Evolutionary conservation across 2,113 vertebrate genomes (phyloP).

Genomic region (Dromaius novaehollandiae): DNA sequence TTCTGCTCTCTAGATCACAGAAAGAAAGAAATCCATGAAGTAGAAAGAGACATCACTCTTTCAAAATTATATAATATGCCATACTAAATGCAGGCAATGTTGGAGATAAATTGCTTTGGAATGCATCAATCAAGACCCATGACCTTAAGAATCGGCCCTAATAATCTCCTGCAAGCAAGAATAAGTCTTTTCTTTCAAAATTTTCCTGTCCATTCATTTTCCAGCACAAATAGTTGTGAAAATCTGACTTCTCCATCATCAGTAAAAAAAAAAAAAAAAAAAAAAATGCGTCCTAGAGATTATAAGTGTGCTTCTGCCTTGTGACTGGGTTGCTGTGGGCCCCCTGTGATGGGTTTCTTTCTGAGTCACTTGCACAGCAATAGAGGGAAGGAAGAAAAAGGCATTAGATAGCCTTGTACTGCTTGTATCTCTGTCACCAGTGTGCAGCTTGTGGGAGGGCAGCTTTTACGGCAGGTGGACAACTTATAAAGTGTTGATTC

Average conservation of each 20-base stretch:
- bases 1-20: neutral
- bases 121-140: accelerated
- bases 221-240: neutral
- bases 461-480: neutral
- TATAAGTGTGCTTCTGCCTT: neutral
- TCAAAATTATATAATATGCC: neutral
- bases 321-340: neutral
- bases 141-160: neutral
- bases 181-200: neutral
- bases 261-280: accelerated
- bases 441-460: neutral
- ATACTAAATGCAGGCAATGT: neutral
- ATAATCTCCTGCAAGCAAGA: neutral
- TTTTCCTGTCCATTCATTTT: neutral
- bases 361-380: neutral
- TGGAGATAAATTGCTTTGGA: neutral
- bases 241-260: neutral
- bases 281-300: accelerated
- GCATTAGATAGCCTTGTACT: neutral
- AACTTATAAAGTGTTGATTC: neutral
- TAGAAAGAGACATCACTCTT: neutral
- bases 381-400: neutral
- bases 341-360: neutral
- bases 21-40: neutral
- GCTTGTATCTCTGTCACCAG: neutral